A percentile compares a stretch with the other conserved stretches of the same genome.
These are phyloP conservation scores for Sisyra terminalis DNA, from an alignment of 2,888 invertebrate genomes.

Conservation along the genomic window DNA sequence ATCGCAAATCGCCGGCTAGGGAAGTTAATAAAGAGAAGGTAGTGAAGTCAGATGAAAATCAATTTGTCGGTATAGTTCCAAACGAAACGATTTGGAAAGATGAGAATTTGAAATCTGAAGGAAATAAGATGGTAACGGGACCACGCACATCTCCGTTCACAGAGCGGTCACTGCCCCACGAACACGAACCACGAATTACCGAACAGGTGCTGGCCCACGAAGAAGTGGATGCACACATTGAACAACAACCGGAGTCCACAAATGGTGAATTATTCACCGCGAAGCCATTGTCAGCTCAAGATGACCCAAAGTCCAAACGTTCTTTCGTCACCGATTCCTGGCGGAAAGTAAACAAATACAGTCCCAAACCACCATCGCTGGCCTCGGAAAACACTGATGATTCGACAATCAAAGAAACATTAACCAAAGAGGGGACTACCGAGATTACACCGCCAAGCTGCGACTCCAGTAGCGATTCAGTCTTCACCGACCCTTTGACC, in stretches of 20 bases:
- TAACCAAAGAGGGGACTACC: conserved; percentile 12
- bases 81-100: conserved; percentile 10
- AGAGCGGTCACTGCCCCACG: conserved; percentile 2
- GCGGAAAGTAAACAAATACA: conserved; percentile 17
- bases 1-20: conserved; percentile 28
- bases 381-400: conserved; percentile 4
- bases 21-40: conserved; percentile 13
- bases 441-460: conserved; percentile 30
- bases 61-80: conserved; percentile 20
- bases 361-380: conserved; percentile 6
- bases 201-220: background rate
- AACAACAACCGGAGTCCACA: conserved; percentile 12
- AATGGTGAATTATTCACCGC: conserved; percentile 8
- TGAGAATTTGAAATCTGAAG: conserved; percentile 11
- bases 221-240: conserved; percentile 11
- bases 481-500: conserved; percentile 56
- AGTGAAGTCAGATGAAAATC: conserved; percentile 18
- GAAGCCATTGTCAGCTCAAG: conserved; percentile 12
- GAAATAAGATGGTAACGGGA: background rate
- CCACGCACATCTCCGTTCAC: background rate
- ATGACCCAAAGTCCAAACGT: conserved; percentile 9
- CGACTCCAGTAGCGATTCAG: conserved; percentile 51
- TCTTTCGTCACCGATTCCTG: conserved; percentile 20
- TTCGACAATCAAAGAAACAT: conserved; percentile 6
- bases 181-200: background rate